Evolutionary conservation across 1,140 invertebrate species (phyloP), one percentile per base, ranked within the genome.

Genomic region (Temnothorax longispinosus): DNA sequence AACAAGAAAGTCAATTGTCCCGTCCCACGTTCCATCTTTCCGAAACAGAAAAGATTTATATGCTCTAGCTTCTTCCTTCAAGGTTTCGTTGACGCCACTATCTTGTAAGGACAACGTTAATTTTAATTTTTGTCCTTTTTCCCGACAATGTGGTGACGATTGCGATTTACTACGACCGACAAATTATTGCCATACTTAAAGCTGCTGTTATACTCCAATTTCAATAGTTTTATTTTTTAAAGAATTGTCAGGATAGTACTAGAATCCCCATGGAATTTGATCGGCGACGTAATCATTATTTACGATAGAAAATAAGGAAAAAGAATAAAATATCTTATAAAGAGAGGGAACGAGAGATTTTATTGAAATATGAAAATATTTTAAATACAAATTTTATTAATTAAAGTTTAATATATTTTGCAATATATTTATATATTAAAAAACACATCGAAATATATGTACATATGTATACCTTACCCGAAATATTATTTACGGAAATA

Each of bases 81-180:
- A 18, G n/a, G 35, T 41, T 71, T 47, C 8, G 8, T 52, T 80
- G 52, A 80, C 11, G 2, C 44, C 13, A 41, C 11, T 64, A 27
- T 78, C 60, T 38, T 38, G 32, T 38, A 58, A 18, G 72, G 6
- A n/a, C 27, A 27, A 13, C 2, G 4, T 64, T 8, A 64, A 7
- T 77, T 41, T 18, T 35, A 41, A 10, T 21, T 56, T 71, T 71
- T 38, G 3, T 13, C 38, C 6, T 75, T 89, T 62, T 32, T 44
- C 15, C 18, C 15, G 3, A 56, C 64, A 54, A 41, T 60, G 41
- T 6, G 32, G 50, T 47, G 8, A 65, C 47, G 72, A 76, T 90
- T 87, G 87, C 91, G 91, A 93, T 93, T 92, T 91, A 90, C 92
- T 91, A 90, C 85, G 92, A 91, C 44, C 44, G 13, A 64, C 52